Evolutionary conservation across 2,888 invertebrate species (phyloP).

Genomic region (Aspidiotus destructor): DNA sequence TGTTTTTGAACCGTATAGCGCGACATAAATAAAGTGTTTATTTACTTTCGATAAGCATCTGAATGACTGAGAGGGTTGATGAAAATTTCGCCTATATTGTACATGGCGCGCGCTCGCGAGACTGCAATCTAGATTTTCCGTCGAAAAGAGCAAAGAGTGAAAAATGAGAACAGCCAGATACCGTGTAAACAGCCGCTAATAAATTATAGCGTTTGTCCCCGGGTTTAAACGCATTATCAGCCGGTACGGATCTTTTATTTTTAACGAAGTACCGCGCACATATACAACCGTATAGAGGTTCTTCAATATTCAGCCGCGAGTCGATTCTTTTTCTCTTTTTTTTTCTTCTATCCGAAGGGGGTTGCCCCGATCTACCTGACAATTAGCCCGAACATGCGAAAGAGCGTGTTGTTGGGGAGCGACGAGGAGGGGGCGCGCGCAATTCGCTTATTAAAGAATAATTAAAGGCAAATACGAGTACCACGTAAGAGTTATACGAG

Average conservation of each 20-base stretch:
- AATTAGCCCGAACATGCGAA: slow-evolving; percentile 17
- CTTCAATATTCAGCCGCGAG: slow-evolving; percentile 15
- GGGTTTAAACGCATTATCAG: slow-evolving; percentile 21
- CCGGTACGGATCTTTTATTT: slow-evolving; percentile 18
- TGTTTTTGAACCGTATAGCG: neutral
- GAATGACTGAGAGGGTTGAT: neutral
- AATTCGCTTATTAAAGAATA: slow-evolving; percentile 3
- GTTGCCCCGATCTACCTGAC: neutral
- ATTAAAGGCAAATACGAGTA: slow-evolving; percentile 11
- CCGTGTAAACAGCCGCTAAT: slow-evolving; percentile 20
- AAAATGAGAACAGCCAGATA: slow-evolving; percentile 22
- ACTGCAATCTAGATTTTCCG: neutral
- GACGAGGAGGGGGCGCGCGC: neutral
- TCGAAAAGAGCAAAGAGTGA: slow-evolving; percentile 16
- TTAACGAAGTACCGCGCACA: slow-evolving; percentile 23
- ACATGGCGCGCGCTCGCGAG: too few relatives aligned
- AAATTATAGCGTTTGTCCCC: slow-evolving; percentile 28
- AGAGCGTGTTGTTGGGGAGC: slow-evolving; percentile 11
- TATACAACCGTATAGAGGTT: neutral
- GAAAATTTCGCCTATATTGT: neutral
- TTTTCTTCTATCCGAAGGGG: neutral
- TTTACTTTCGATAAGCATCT: slow-evolving; percentile 31
- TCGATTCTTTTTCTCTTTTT: neutral
- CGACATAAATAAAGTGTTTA: slow-evolving; percentile 32
- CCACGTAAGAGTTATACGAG: neutral